Evolutionary conservation across 1,140 invertebrate genomes (phyloP).

Genomic region (Anagrus nilaparvatae): DNA sequence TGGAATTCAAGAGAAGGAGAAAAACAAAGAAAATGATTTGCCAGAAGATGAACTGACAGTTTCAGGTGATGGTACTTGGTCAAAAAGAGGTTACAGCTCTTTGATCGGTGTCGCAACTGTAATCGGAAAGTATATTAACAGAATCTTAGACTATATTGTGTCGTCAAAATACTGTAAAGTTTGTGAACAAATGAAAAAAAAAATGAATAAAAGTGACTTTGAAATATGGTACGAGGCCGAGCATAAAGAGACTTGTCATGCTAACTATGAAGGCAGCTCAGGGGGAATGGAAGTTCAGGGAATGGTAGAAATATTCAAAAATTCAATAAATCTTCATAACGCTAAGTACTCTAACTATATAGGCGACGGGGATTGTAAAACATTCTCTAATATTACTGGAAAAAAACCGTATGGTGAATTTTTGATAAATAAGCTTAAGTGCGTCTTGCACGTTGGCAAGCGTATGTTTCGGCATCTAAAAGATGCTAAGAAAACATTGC

Average conservation of each 20-base stretch:
- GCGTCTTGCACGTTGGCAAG: conserved; percentile 17
- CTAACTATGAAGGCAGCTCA: neutral
- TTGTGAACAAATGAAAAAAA: conserved; percentile 5
- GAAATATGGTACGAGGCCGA: conserved; percentile 5
- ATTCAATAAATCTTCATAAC: conserved; percentile 4
- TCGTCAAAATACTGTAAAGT: conserved; percentile 14
- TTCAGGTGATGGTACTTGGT: conserved; percentile 19
- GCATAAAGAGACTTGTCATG: neutral
- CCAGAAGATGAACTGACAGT: conserved; percentile 14
- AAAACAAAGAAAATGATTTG: conserved; percentile 3
- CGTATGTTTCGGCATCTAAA: conserved; percentile 13
- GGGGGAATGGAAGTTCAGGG: conserved; percentile 5
- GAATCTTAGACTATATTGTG: conserved; percentile 17
- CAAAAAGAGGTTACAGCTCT: conserved; percentile 20
- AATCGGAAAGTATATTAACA: conserved; percentile 17
- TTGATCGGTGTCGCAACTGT: conserved; percentile 17
- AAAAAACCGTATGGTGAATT: conserved; percentile 12
- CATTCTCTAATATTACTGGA: conserved; percentile 10
- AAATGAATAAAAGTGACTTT: conserved; percentile 2
- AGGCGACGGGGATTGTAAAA: conserved; percentile 16
- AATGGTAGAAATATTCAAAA: conserved; percentile 8
- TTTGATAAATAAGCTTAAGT: conserved; percentile 16
- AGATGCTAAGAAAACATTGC: conserved; percentile 14
- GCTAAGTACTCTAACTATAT: conserved; percentile 7
- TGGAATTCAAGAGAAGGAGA: conserved; percentile 4